Evolutionary conservation across 2,888 invertebrate genomes (phyloP).

Genomic region (Lumbricus terrestris): DNA sequence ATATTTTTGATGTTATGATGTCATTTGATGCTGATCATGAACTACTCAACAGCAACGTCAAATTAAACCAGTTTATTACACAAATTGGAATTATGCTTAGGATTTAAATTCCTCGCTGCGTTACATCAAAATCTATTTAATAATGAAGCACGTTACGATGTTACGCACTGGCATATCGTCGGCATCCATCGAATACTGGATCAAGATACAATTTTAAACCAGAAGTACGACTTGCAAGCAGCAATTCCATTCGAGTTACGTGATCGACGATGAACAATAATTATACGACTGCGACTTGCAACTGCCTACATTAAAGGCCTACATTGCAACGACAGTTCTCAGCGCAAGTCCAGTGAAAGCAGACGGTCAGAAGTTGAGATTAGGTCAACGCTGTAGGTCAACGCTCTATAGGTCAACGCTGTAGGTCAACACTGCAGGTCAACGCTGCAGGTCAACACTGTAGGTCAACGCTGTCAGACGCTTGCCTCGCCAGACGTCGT

Average conservation of each 20-base stretch:
- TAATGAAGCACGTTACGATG: not conserved
- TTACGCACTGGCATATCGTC: not conserved
- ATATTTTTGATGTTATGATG: too few relatives aligned
- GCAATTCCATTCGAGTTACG: not conserved
- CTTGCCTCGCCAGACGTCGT: not conserved
- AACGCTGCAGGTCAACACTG: too few relatives aligned
- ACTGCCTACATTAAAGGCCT: too few relatives aligned
- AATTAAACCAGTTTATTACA: not conserved
- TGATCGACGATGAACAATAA: not conserved
- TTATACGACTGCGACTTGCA: not conserved
- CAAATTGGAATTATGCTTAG: not conserved
- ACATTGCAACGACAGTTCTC: not conserved
- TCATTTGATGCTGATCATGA: too few relatives aligned
- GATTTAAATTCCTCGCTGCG: not conserved
- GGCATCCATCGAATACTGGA: too few relatives aligned
- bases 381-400: not conserved
- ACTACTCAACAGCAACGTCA: not conserved
- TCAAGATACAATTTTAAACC: not conserved
- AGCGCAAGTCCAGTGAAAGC: not conserved
- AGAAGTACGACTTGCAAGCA: not conserved
- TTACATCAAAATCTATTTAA: not conserved
- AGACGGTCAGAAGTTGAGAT: not conserved
- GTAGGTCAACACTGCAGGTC: too few relatives aligned
- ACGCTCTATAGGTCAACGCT: too few relatives aligned
- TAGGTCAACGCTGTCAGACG: not conserved